Evolutionary conservation across 2,888 invertebrate species (phyloP).

Genomic region (Dynastes maya): DNA sequence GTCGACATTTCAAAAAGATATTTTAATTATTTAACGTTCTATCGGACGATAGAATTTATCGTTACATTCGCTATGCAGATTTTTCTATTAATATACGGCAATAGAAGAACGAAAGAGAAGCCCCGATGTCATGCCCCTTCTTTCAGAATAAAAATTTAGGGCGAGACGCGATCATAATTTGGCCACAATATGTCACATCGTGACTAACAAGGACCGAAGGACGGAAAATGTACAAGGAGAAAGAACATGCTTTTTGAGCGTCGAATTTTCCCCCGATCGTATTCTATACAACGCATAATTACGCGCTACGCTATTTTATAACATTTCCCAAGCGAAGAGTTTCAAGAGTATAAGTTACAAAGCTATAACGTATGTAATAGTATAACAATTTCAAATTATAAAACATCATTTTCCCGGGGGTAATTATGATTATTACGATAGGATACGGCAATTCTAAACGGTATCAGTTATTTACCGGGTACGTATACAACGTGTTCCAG

Average conservation of each 20-base stretch:
- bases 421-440: too few species aligned
- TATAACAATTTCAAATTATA: slow-evolving; percentile 5
- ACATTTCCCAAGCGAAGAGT: not conserved
- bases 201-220: slow-evolving; percentile 57
- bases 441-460: too few species aligned
- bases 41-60: slow-evolving; percentile 9
- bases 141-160: slow-evolving; percentile 37
- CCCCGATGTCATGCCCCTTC: slow-evolving; percentile 19
- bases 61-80: slow-evolving; percentile 46
- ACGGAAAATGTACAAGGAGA: not conserved
- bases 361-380: too few species aligned
- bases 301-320: not conserved
- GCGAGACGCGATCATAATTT: slow-evolving; percentile 55
- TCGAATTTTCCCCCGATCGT: not conserved
- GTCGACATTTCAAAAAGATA: too few species aligned
- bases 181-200: slow-evolving; percentile 58
- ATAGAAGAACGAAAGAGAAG: slow-evolving; percentile 1
- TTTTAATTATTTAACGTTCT: too few species aligned
- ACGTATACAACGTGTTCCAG: too few species aligned
- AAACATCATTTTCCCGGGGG: too few species aligned
- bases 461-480: too few species aligned
- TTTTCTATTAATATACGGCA: slow-evolving; percentile 51
- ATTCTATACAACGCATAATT: too few species aligned
- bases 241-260: not conserved
- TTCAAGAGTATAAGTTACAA: not conserved